Base-by-base conservation (phyloP, 2,888 invertebrate genomes). In the Tipula vernalis region DNA sequence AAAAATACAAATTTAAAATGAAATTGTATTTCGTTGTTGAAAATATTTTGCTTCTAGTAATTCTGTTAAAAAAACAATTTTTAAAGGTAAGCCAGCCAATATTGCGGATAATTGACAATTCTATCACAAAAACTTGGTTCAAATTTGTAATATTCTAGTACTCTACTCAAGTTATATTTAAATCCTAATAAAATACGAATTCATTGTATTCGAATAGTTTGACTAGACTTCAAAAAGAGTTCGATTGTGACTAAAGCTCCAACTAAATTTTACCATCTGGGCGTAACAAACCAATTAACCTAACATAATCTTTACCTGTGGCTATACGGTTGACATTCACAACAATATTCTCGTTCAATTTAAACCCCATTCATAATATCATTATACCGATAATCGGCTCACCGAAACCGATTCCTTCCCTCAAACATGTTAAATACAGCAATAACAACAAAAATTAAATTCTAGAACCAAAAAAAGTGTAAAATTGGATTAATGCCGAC, bases 401-500 rank as follows among this genome's bases (percentile, higher is more conserved):
- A 71, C 71, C 71, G 28, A 71, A 71, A 71, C 10, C 71, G 10
- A 28, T 71, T 18, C 28, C 28, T 71, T 28, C 71, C 71, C 28
- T 71, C 71, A 71, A 71, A 71, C 28, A 71, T 71, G 71, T 71
- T 71, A 71, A 71, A 28, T 28, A 10, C 5, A 71, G 10, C 71
- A 71, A 10, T 28, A 71, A 71, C 28, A 71, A 71, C 71, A 71
- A 44, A 12, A 51, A 71, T 28, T 8, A 71, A 28, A 71, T 28
- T 71, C 71, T 6, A 71, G 71, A 71, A 71, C 28, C 71, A 5
- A 84, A 84, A 83, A 83, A 83, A 84, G 84, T 84, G 36, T 84
- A 84, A 84, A 84, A 84, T 84, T 84, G 84, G 84, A 84, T 84
- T 84, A 84, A 84, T 84, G 84, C 84, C 84, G 84, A 41, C 84